Evolutionary conservation across 2,113 vertebrate species (phyloP).

Genomic region (Etheostoma cragini): DNA sequence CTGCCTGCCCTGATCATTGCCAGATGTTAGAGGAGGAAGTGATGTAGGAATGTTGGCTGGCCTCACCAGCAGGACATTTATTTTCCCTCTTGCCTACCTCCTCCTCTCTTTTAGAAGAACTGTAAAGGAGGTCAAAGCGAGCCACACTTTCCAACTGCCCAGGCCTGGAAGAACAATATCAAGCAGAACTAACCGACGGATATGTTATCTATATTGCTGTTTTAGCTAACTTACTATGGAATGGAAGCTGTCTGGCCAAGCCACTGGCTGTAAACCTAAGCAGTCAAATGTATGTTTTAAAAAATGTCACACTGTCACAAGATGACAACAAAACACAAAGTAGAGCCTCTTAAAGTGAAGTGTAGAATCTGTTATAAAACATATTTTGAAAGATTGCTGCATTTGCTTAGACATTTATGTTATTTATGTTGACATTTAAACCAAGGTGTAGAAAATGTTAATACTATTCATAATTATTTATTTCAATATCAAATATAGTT

Average conservation of each 20-base stretch:
- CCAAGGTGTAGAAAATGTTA: not conserved
- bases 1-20: conserved; percentile 76
- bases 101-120: conserved; percentile 60
- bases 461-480: conserved; percentile 5
- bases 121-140: conserved; percentile 80
- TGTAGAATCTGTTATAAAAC: not conserved
- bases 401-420: conserved; percentile 8
- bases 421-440: not conserved
- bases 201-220: not conserved
- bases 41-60: conserved; percentile 77
- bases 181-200: conserved; percentile 40
- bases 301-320: not conserved
- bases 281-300: not conserved
- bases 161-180: conserved; percentile 36
- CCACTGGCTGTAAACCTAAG: not conserved
- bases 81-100: conserved; percentile 55
- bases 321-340: not conserved
- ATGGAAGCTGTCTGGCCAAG: conserved; percentile 1
- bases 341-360: not conserved
- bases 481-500: conserved; percentile 14
- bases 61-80: conserved; percentile 64
- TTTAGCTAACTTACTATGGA: not conserved
- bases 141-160: conserved; percentile 63
- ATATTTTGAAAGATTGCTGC: not conserved
- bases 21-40: conserved; percentile 86